These are phyloP conservation scores for Aphaenogaster rudis DNA, from an alignment of 1,140 invertebrate genomes.

Conservation along the genomic window DNA sequence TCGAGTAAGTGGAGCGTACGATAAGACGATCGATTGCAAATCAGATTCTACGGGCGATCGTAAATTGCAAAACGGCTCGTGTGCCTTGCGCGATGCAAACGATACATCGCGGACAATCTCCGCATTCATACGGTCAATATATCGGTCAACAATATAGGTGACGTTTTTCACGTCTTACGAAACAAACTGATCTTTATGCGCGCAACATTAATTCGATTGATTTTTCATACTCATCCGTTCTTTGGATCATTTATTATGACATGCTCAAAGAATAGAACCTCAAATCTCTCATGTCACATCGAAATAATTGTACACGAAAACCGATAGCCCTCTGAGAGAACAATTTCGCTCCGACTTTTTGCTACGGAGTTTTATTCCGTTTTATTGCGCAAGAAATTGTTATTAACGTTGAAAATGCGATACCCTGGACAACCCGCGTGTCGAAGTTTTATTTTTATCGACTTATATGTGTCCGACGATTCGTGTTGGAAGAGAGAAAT, in stretches of 20 bases:
- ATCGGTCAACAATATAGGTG: neutral
- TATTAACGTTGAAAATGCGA: neutral
- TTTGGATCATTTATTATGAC: neutral
- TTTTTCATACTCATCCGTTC: neutral
- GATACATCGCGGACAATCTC: conserved; percentile 19
- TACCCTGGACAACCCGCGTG: neutral
- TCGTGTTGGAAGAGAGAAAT: neutral
- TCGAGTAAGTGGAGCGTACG: conserved; percentile 25
- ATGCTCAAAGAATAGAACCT: neutral
- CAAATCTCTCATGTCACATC: neutral
- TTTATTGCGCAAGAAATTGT: neutral
- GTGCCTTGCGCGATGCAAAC: neutral
- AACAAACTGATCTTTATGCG: neutral
- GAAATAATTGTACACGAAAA: neutral
- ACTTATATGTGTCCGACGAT: neutral
- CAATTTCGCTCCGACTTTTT: neutral
- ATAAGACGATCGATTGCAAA: conserved; percentile 46
- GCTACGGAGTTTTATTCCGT: neutral
- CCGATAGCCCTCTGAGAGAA: neutral
- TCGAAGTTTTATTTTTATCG: neutral
- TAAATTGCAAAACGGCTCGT: conserved; percentile 33
- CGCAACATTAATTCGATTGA: neutral
- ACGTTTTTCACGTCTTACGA: neutral
- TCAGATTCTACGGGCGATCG: conserved; percentile 1
- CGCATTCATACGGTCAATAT: conserved; percentile 14